Percentiles rank a stretch among this genome's conserved stretches.
Evolutionary conservation across 2,113 vertebrate species (phyloP).

Genomic region (Narcine bancroftii): DNA sequence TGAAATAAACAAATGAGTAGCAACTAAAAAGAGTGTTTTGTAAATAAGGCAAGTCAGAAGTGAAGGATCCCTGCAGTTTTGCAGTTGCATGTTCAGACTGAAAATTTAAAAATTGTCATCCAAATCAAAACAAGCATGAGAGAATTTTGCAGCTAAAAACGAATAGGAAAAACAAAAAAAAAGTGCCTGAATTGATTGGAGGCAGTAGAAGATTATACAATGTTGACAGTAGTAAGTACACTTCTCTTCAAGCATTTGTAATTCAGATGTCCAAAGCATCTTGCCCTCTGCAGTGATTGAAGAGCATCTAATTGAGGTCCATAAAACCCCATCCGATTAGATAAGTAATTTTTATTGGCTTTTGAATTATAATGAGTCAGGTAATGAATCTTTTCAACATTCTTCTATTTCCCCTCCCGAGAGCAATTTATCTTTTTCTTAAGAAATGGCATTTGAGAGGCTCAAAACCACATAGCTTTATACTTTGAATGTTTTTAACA

Average conservation of each 20-base stretch:
- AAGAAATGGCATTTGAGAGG: not conserved
- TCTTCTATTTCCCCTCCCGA: not conserved
- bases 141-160: too few species aligned
- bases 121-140: too few species aligned
- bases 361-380: not conserved
- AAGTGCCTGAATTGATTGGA: slow-evolving; percentile 22
- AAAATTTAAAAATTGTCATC: too few species aligned
- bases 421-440: not conserved
- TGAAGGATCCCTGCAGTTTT: too few species aligned
- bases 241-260: slow-evolving; percentile 3
- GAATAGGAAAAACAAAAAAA: too few species aligned
- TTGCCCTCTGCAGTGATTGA: slow-evolving; percentile 16
- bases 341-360: slow-evolving; percentile 33
- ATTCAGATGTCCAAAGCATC: slow-evolving; percentile 18
- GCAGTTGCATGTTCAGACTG: too few species aligned
- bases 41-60: too few species aligned
- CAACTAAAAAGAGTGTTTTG: too few species aligned
- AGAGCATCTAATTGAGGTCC: slow-evolving; percentile 7
- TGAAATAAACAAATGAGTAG: too few species aligned
- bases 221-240: not conserved
- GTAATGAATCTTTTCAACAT: slow-evolving; percentile 1
- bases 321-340: slow-evolving; percentile 18
- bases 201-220: slow-evolving; percentile 16
- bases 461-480: not conserved
- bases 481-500: not conserved